Conservation (phyloP, 1,140 invertebrate genomes). For the Monomorium pharaonis region DNA sequence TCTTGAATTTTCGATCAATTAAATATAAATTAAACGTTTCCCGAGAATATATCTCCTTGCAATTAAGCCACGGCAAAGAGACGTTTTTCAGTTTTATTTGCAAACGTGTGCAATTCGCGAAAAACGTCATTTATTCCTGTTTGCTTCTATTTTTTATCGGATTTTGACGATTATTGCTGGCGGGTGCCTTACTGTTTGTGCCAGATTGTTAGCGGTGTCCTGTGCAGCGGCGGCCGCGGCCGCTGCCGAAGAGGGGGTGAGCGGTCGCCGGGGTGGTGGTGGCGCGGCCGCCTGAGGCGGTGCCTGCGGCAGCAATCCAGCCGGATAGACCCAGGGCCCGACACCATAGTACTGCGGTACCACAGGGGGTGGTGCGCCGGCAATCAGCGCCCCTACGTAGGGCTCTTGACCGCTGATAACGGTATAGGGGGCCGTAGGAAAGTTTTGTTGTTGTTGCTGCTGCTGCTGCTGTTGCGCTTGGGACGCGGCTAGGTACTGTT, state of each 20-base stretch:
- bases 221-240: slow-evolving; percentile 86
- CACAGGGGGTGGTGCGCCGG: slow-evolving; percentile 88
- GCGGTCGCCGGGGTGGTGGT: slow-evolving; percentile 88
- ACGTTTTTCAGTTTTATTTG: background rate
- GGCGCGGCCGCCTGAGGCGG: slow-evolving; percentile 86
- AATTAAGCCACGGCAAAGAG: background rate
- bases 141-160: background rate
- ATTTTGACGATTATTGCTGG: slow-evolving; percentile 12
- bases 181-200: slow-evolving; percentile 84
- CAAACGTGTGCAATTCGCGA: background rate
- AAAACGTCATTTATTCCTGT: background rate
- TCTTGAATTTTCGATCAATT: background rate
- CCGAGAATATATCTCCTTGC: background rate
- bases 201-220: slow-evolving; percentile 86
- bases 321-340: slow-evolving; percentile 93
- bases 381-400: slow-evolving; percentile 88
- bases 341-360: slow-evolving; percentile 93
- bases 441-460: slow-evolving; percentile 89
- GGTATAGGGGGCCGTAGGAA: slow-evolving; percentile 93
- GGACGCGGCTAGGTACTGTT: slow-evolving; percentile 88
- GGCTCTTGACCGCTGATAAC: slow-evolving; percentile 93
- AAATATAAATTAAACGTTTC: background rate
- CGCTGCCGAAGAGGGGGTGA: slow-evolving; percentile 90
- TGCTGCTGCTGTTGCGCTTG: slow-evolving; percentile 90
- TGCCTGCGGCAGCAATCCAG: slow-evolving; percentile 90